Conservation (phyloP, 2,797 vertebrate species). For the Malacoctenus gilli region DNA sequence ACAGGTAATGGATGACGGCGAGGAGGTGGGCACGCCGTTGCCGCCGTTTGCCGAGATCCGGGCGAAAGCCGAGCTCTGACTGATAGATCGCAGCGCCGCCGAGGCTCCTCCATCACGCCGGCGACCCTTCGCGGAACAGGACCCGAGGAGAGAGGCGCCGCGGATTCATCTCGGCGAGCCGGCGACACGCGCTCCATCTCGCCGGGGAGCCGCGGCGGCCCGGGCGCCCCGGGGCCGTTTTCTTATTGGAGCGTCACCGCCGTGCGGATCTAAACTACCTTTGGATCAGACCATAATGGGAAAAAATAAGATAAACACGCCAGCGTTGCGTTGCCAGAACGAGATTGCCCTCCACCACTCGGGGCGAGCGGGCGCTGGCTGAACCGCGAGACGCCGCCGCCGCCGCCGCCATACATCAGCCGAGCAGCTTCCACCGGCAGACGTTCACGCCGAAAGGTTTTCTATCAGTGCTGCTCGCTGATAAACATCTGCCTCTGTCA, state of each 20-base stretch:
- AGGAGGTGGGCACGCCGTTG: conserved; percentile 35
- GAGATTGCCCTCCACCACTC: conserved; percentile 54
- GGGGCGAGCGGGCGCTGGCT: conserved; percentile 37
- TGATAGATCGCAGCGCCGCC: conserved; percentile 39
- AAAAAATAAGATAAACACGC: conserved; percentile 54
- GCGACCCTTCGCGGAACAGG: conserved; percentile 45
- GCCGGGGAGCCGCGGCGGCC: not conserved
- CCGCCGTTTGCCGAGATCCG: conserved; percentile 30
- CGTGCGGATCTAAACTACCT: conserved; percentile 57
- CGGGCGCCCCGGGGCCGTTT: conserved; percentile 31
- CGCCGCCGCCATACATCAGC: conserved; percentile 59
- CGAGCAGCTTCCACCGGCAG: conserved; percentile 38
- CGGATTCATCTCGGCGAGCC: conserved; percentile 41
- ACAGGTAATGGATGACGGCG: conserved; percentile 46
- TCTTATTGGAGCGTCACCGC: conserved; percentile 30
- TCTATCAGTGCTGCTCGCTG: conserved; percentile 48
- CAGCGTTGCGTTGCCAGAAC: conserved; percentile 39
- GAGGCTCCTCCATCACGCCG: conserved; percentile 58
- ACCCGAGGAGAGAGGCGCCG: conserved; percentile 45
- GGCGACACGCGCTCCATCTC: conserved; percentile 24
- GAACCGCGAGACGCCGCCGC: conserved; percentile 61
- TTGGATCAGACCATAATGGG: conserved; percentile 51
- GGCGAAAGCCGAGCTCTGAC: conserved; percentile 29
- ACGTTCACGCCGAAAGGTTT: conserved; percentile 53
- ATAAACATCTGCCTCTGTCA: too few relatives aligned